Percentiles rank a stretch among this genome's conserved stretches.
phyloP scores from a whole-genome alignment of 2,797 vertebrate species.

The Epinephelus malabaricus region DNA sequence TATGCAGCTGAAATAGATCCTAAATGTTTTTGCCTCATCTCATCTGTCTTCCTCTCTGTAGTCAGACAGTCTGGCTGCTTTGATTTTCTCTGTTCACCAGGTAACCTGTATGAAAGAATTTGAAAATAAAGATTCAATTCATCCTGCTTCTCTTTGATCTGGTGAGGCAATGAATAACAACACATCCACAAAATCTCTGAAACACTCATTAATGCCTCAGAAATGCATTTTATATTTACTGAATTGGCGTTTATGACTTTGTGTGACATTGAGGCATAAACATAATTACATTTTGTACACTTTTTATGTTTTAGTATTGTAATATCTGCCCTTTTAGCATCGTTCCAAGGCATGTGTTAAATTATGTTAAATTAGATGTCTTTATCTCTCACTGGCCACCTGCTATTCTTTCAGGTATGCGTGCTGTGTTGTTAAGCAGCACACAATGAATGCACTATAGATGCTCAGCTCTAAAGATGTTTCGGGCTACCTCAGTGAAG shows the following conservation, averaged over 20 bases:
- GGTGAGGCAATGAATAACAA: slow-evolving; percentile 39
- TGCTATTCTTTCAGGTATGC: slow-evolving; percentile 45
- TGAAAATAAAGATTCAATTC: slow-evolving; percentile 16
- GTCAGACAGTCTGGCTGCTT: slow-evolving; percentile 45
- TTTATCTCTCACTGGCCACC: slow-evolving; percentile 58
- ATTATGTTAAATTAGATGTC: slow-evolving; percentile 38
- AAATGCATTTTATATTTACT: slow-evolving; percentile 15
- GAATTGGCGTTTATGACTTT: not conserved
- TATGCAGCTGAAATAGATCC: slow-evolving; percentile 38
- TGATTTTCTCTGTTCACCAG: slow-evolving; percentile 50
- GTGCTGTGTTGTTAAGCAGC: slow-evolving; percentile 38
- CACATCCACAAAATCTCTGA: not conserved
- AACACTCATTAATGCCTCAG: slow-evolving; percentile 18
- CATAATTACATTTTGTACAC: slow-evolving; percentile 23
- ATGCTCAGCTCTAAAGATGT: slow-evolving; percentile 27
- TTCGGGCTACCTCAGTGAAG: slow-evolving; percentile 35
- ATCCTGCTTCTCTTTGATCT: slow-evolving; percentile 47
- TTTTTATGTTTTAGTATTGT: slow-evolving; percentile 3
- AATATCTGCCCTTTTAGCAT: slow-evolving; percentile 7
- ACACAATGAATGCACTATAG: slow-evolving; percentile 28
- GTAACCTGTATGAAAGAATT: slow-evolving; percentile 21
- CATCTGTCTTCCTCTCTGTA: slow-evolving; percentile 40
- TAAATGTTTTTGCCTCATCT: slow-evolving; percentile 40
- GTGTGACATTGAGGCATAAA: not conserved
- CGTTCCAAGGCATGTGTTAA: slow-evolving; percentile 36